Evolutionary conservation across 2,113 vertebrate species (phyloP), one percentile per base, ranked within the genome.

Genomic region (Suricata suricatta): DNA sequence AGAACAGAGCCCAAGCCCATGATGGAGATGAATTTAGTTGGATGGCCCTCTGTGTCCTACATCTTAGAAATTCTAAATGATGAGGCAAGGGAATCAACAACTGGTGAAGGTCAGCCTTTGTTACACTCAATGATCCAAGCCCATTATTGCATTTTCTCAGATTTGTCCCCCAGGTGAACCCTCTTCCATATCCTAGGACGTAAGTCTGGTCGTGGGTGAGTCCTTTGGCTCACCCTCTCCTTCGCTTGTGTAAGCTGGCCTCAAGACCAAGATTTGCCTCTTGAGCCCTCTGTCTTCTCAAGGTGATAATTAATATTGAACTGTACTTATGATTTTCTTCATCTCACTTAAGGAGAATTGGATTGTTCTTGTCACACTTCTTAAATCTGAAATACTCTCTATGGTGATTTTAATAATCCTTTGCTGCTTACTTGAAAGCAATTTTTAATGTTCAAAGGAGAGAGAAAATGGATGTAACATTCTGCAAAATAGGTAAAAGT

Each of bases 301-400:
- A 8, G 52, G 97, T 77, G 92, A 93, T 79, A 81, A 96, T 92
- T 95, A 95, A 95, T 84, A 90, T 77, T 44, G 97, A 95, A 25
- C 50, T 71, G 27, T 2, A 44, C 25, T 71, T 92, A 27, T 14
- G 19, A 47, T 76, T 85, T 27, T 47, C 60, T 86, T 52, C 13
- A 33, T 35, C 63, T 87, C 92, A 38, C 38, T 87, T 84, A 57
- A 94, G 27, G 38, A 35, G 38, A 69, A 98, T 96, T 96, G 92
- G 94, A 97, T 93, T 98, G 95, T 96, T 97, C 97, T 95, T 38
- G 38, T 92, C 90, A 95, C 94, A 88, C 84, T 41, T 96, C 64
- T 92, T 76, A 96, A 66, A 92, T 69, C 0, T 79, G 35, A 95
- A 93, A 57, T 29, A 68, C 57, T 47, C 66, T 86, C 90, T 90